These are phyloP conservation scores for Agrypnus murinus DNA, from an alignment of 2,888 invertebrate genomes.

Conservation along the genomic window DNA sequence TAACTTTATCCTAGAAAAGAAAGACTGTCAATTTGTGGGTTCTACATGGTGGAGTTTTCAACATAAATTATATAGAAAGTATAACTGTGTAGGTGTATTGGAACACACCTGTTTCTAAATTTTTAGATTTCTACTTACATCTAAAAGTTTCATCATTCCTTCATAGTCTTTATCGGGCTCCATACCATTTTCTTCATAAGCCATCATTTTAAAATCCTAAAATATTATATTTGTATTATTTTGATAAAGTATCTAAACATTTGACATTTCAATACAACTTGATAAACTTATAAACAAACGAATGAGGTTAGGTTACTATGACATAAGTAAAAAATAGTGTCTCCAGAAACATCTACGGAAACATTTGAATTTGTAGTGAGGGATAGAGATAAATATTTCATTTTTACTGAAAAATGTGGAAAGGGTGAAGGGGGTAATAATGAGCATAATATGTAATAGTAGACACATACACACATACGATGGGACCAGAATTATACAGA, in stretches of 20 bases:
- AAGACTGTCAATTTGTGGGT: slow-evolving; percentile 21
- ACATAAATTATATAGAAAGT: too few species aligned
- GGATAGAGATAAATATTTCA: too few species aligned
- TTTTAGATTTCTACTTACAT: slow-evolving; percentile 58
- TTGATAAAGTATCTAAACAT: slow-evolving; percentile 2
- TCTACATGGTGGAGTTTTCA: too few species aligned
- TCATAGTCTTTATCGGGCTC: slow-evolving; percentile 52
- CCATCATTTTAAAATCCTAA: slow-evolving; percentile 8
- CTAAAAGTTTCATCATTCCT: slow-evolving; percentile 60
- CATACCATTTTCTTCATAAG: slow-evolving; percentile 33
- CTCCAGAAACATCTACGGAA: too few species aligned
- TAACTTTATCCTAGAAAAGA: slow-evolving; percentile 77
- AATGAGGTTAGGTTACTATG: background rate
- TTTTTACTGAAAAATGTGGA: too few species aligned
- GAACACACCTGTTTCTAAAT: slow-evolving; percentile 58
- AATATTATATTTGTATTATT: background rate
- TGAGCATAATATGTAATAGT: too few species aligned
- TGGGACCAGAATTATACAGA: too few species aligned
- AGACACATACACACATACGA: too few species aligned
- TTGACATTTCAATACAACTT: slow-evolving; percentile 11
- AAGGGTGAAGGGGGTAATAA: too few species aligned
- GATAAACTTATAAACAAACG: slow-evolving; percentile 1
- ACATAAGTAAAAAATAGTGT: too few species aligned
- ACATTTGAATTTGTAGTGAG: too few species aligned
- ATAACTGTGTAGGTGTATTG: slow-evolving; percentile 46